These are phyloP conservation scores for Origma solitaria DNA, from an alignment of 2,113 vertebrate genomes.

Conservation along the genomic window DNA sequence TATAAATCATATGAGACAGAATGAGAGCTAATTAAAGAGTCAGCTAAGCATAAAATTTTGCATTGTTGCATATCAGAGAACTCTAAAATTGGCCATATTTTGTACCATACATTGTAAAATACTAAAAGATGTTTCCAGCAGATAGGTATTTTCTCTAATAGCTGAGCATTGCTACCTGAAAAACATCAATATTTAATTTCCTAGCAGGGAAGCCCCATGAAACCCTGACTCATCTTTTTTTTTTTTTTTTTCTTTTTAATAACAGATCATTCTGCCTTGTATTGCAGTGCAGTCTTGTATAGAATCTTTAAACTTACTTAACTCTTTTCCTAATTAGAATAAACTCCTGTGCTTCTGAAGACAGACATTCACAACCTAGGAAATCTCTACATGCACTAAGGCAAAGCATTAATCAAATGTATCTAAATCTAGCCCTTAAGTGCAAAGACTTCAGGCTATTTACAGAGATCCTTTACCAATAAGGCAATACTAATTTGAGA, in stretches of 20 bases:
- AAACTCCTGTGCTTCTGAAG: not conserved
- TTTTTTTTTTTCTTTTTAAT: not conserved
- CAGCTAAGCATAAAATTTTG: conserved; percentile 71
- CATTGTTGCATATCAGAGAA: conserved; percentile 27
- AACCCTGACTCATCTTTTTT: not conserved
- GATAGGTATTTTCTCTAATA: not conserved
- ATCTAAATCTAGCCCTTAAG: not conserved
- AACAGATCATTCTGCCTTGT: not conserved
- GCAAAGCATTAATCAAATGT: not conserved
- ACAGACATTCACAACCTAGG: not conserved
- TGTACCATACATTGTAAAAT: conserved; percentile 39
- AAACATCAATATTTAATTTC: not conserved
- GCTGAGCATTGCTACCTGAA: not conserved
- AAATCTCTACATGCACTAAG: not conserved
- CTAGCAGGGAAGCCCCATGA: not conserved
- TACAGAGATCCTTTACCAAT: not conserved
- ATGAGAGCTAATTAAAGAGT: conserved; percentile 84
- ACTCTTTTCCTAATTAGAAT: not conserved
- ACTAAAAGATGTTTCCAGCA: conserved; percentile 50
- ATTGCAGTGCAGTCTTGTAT: not conserved
- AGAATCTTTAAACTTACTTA: not conserved
- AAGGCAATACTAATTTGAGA: not conserved
- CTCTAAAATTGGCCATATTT: conserved; percentile 27
- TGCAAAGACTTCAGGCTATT: not conserved
- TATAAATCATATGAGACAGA: conserved; percentile 87